Evolutionary conservation across 2,888 invertebrate genomes (phyloP), one percentile per base, ranked within the genome.

Genomic region (Polydrusus tereticollis): DNA sequence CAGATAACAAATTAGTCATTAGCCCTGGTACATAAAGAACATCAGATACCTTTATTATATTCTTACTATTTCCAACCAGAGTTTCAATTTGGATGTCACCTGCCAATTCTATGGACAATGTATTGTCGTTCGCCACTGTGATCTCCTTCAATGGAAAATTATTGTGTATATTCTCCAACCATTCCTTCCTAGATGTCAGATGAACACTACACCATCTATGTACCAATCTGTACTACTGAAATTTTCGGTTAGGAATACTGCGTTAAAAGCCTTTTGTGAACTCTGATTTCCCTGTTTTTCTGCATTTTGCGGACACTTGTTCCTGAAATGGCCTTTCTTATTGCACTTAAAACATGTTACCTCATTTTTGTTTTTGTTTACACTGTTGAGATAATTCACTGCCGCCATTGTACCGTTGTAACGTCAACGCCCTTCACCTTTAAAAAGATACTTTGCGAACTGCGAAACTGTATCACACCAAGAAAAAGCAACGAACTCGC

Each of bases 171-270:
- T 74, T 74, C 57, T 57, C 59, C 6, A 74, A 18, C 74, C 72
- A 72, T 20, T 73, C 71, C 45, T 72, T 63, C 7, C 70, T 71
- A 14, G 72, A 21, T 7, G 75, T 76, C 36, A 80, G 71, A 73
- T 81, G 80, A 66, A 62, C 60, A 59, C 78, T 80, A 10, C 78
- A 78, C 4, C 80, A 57, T 82, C 79, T 1, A 81, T 43, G 26
- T 79, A 81, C 75, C 77, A 82, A 41, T 80, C 78, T 6, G 47
- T 21, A n/a, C n/a, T n/a, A n/a, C n/a, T n/a, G n/a, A n/a, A n/a
- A n/a, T n/a, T n/a, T n/a, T n/a, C n/a, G n/a, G 57, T 52, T 8
- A 78, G 57, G 73, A 78, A 77, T 7, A 76, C 74, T 33, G 76
- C 77, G 74, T 64, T 78, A 68, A 79, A 78, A 8, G 73, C 16